Base-by-base conservation (phyloP, 2,888 invertebrate species). In the Pammene aurita region DNA sequence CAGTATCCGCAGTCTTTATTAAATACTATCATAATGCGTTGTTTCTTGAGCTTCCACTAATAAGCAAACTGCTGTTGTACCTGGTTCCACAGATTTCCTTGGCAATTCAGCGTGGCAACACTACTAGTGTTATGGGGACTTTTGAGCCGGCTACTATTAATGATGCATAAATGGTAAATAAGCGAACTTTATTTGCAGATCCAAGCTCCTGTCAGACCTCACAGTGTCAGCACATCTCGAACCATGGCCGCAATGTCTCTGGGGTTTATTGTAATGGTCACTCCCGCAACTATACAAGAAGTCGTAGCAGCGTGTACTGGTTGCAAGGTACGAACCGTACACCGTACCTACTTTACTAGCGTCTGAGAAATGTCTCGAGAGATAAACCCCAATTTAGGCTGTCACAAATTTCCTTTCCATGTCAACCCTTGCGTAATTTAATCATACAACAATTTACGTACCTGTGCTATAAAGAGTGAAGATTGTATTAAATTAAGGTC, bases 161-260 rank as follows among this genome's bases (percentile, higher is more conserved):
- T n/a, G n/a, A n/a, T n/a, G n/a, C n/a, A n/a, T n/a, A n/a, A n/a
- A n/a, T n/a, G n/a, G n/a, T n/a, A n/a, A n/a, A 9, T 52, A 13
- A 26, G 0, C 1, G 26, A 0, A 13, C 13, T 55, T 34, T 14
- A 0, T n/a, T 65, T 65, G n/a, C 81, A 89, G 84, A 87, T 91
- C 54, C 92, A 86, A 76, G 83, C 86, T 5, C 90, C 90, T 48
- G 95, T 95, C 7, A 78, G 96, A 77, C 94, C 96, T 67, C 94
- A 96, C 78, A 96, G 96, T 80, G 96, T 96, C 60, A 95, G 95
- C 75, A 96, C 97, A 14, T 97, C 97, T 50, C 93, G 97, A 78
- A 97, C 97, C 73, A 97, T 97, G 97, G 97, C 97, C 0, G 97
- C 97, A 62, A 97, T 97, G 95, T 97, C 97, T 71, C 93, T 97